Percentiles rank a stretch among this genome's conserved stretches.
Conservation (phyloP, 2,113 vertebrate genomes). For the Siniperca knerii region DNA sequence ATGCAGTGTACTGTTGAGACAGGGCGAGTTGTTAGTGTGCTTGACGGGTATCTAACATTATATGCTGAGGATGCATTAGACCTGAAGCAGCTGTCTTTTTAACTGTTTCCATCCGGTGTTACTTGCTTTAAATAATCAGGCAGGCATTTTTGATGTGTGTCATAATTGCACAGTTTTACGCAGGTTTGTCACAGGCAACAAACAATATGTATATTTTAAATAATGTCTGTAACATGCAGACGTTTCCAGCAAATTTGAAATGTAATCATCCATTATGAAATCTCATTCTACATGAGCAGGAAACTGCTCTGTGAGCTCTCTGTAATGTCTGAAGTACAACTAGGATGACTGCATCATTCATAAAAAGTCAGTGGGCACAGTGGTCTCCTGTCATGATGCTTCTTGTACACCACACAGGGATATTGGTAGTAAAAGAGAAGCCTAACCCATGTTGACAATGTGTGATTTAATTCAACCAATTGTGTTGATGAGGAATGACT, state of each 20-base stretch:
- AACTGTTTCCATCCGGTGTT: slow-evolving; percentile 18
- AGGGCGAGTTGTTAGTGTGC: background rate
- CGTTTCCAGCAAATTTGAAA: background rate
- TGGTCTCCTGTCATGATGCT: background rate
- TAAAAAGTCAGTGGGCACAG: background rate
- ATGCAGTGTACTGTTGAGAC: background rate
- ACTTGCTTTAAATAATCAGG: slow-evolving; percentile 4
- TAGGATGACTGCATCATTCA: background rate
- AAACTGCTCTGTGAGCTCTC: background rate
- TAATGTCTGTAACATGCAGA: background rate
- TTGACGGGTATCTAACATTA: background rate
- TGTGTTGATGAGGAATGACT: slow-evolving; percentile 3
- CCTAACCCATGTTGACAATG: background rate
- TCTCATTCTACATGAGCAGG: background rate
- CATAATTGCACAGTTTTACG: background rate
- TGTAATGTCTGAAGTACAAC: background rate
- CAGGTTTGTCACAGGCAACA: background rate
- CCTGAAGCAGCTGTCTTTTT: slow-evolving; percentile 22
- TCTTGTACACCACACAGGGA: background rate
- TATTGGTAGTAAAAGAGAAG: background rate
- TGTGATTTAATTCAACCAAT: background rate
- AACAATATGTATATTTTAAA: background rate
- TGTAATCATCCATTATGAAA: background rate
- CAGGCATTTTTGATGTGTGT: background rate
- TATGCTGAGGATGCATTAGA: slow-evolving; percentile 16